A percentile compares a stretch with the other conserved stretches of the same genome.
phyloP scores from a whole-genome alignment of 1,140 invertebrate species.

The Globodera ellingtonae region DNA sequence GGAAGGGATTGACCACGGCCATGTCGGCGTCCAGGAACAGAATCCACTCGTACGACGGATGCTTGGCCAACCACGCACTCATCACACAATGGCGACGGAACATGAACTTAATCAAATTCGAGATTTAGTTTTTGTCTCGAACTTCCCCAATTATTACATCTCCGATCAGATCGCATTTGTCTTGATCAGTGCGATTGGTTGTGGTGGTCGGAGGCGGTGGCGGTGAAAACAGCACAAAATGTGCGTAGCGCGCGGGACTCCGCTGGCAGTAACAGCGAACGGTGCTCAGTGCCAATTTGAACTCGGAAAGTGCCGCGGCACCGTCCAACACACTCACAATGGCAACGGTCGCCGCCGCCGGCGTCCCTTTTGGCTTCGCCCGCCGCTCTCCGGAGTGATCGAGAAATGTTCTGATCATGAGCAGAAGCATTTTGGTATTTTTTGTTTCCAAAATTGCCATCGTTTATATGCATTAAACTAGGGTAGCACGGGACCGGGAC shows the following conservation, averaged over 20 bases:
- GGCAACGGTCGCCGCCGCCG: background rate
- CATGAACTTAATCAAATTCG: slow-evolving; percentile 51
- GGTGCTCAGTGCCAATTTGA: slow-evolving; percentile 15
- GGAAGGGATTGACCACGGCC: slow-evolving; percentile 49
- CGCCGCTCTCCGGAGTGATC: too few relatives aligned
- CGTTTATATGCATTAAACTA: too few relatives aligned
- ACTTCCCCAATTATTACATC: background rate
- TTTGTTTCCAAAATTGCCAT: too few relatives aligned
- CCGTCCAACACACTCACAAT: slow-evolving; percentile 8
- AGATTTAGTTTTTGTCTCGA: background rate
- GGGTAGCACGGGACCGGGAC: too few relatives aligned
- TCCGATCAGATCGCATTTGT: background rate
- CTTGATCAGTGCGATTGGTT: background rate
- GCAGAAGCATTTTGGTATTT: too few relatives aligned
- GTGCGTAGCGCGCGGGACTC: background rate
- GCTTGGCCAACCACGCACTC: background rate
- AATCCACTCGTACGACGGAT: too few relatives aligned
- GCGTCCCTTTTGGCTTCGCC: background rate
- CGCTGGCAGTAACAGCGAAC: slow-evolving; percentile 8
- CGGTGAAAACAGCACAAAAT: slow-evolving; percentile 20
- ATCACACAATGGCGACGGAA: slow-evolving; percentile 51
- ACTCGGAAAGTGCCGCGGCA: background rate
- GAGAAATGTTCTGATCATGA: too few relatives aligned
- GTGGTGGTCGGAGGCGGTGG: background rate
- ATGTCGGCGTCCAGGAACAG: too few relatives aligned